phyloP scores from a whole-genome alignment of 2,113 vertebrate species.

The Dicrurus megarhynchus region DNA sequence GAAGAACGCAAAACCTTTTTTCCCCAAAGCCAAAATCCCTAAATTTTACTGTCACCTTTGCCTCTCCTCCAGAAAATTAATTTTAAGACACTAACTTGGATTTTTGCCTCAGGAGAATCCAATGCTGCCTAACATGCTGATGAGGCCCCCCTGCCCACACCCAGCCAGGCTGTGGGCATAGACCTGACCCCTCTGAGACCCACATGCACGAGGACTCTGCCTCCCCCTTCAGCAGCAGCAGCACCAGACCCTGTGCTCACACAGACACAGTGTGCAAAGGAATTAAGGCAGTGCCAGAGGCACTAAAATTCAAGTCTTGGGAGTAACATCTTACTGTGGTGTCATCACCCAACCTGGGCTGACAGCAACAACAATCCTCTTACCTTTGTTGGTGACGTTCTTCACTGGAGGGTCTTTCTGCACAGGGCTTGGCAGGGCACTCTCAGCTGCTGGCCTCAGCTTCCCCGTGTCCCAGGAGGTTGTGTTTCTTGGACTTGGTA shows the following conservation, averaged over 20 bases:
- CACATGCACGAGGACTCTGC: rapidly evolving
- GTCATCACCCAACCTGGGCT: neutral
- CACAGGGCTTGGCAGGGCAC: conserved; percentile 56
- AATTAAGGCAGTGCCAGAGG: neutral
- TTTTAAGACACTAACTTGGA: neutral
- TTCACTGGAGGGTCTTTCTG: conserved; percentile 47
- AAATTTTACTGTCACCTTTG: neutral
- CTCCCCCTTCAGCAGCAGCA: neutral
- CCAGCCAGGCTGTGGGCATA: neutral
- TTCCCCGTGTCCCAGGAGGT: conserved; percentile 75
- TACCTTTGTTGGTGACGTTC: conserved; percentile 57
- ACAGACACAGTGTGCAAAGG: neutral
- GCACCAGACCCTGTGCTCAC: neutral
- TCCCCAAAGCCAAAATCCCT: neutral
- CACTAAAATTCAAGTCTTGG: neutral
- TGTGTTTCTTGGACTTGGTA: conserved; percentile 73
- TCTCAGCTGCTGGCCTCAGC: conserved; percentile 67
- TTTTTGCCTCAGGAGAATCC: neutral
- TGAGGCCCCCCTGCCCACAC: neutral
- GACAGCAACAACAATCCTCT: rapidly evolving
- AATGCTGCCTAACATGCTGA: rapidly evolving
- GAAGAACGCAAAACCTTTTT: neutral
- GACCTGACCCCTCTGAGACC: neutral
- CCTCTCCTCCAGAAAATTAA: neutral
- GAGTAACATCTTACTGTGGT: neutral